Base-by-base conservation (phyloP, 2,888 invertebrate genomes). In the Caenorhabditis sp. region DNA sequence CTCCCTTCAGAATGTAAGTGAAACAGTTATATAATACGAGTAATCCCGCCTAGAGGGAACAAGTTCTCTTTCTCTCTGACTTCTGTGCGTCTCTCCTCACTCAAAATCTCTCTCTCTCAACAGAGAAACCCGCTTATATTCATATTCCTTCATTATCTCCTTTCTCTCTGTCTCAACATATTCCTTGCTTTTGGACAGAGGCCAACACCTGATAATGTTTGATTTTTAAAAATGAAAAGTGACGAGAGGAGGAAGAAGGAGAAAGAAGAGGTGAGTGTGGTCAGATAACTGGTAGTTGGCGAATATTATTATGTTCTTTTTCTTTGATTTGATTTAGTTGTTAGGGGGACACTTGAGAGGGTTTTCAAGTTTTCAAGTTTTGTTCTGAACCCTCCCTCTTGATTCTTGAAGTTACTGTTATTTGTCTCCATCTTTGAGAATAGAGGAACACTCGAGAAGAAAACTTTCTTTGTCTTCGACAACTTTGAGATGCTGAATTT, bases 201-300 rank as follows among this genome's bases (percentile, higher is more conserved):
- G n/a, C n/a, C n/a, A n/a, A 19, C 38, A 44, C 35, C 51, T 74
- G 56, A 68, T 75, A 68, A 75, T 75, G 66, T 75, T 75, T 75
- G 75, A 64, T 75, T 75, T 58, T 49, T 58, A 59, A 75, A 68
- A 66, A 66, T 75, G 66, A 75, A 58, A 22, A 44, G 51, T n/a
- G 26, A 31, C 44, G 64, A 63, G 26, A 59, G 19, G 41, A 26
- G 28, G 41, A 26, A 19, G 2, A 44, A 28, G 22, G 19, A 10
- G 10, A 44, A 16, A 35, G 16, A 22, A 47, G 47, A 28, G 12
- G 16, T 19, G 35, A 22, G 68, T 44, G 24, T 54, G 68, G 68
- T 68, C 68, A 68, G 38, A 51, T 35, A 14, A 35, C 19, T 19
- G 35, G 22, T 38, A 68, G 49, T 10, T 16, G 69, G 41, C 10